Base-by-base conservation (phyloP, 30 jellyfish, hydroid and myxozoan species). In the Catostylus mosaicus region DNA sequence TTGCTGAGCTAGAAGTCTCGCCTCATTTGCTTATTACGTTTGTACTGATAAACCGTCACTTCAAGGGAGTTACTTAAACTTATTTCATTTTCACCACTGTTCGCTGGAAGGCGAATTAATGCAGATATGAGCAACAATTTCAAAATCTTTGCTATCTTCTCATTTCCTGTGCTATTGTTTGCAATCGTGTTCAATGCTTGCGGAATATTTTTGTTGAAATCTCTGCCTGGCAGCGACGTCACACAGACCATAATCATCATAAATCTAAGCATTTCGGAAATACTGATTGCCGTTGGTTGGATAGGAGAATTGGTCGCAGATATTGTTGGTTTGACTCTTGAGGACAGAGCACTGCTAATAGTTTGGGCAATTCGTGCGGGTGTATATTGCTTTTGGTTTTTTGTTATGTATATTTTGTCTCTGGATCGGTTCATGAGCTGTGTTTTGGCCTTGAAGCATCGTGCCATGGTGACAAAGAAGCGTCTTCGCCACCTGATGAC, bases 321-420 rank as follows among this genome's bases (percentile, higher is more conserved):
- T 19, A 32, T 18, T 8, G 20, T 27, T 80, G 90, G 84, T 18
- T n/a, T 54, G 31, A 46, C 77, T 16, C 52, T 22, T 60, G 37
- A 24, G 0, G 90, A 80, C 54, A 52, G 90, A 51, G 34, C 48
- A 7, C 20, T 67, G 84, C 90, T 32, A 18, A 29, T 66, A 32
- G 51, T 80, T 8, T 80, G 90, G 90, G 83, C 78, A 20, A 4
- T 80, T 8, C 78, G 90, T 51, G 90, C 90, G 16, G 90, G 84
- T 4, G 84, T 72, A 8, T 80, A 80, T 47, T 80, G 90, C 26
- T 80, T 80, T 29, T 80, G 90, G 90, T 80, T 80, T 51, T 38
- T 19, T 59, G 82, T 45, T 22, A 80, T 80, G 90, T 80, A 72
- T 31, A 4, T 80, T 24, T 27, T 80, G 62, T 79, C 90, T 14